Base-by-base conservation (phyloP, 2,113 vertebrate species). In the Eulemur rufifrons region DNA sequence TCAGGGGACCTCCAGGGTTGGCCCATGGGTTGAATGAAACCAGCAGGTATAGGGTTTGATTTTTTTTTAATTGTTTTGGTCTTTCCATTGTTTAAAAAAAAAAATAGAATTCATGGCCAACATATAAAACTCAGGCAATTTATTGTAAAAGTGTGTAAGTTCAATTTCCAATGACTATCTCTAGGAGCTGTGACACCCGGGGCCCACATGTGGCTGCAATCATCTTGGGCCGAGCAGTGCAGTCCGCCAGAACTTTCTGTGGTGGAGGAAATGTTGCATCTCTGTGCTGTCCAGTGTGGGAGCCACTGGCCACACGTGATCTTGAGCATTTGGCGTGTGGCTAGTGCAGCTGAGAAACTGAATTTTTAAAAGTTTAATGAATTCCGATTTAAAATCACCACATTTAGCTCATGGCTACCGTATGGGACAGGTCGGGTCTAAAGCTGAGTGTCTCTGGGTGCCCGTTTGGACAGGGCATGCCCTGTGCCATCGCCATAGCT, bases 211-310 rank as follows among this genome's bases (percentile, higher is more conserved):
- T 29, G 27, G 21, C 88, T 42, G 0, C 10, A 32, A 11, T 4
- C 23, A 4, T 50, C 39, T 13, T 1, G 4, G 13, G 71, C 42
- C 0, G 5, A 21, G 59, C 42, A 39, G 42, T 1, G 0, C 1
- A 10, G 5, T 54, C 34, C 54, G 6, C 1, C 4, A 68, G n/a
- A 37, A 52, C 90, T 34, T 32, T 17, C 61, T 20, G 29, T 47
- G 39, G 54, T 21, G 7, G 20, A n/a, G 27, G 47, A 27, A 37
- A 6, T 32, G 6, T 7, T 17, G 2, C 42, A 1, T 52, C 21
- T 45, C n/a, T 42, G 18, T 56, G 20, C 39, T 25, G 3, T 42
- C 47, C 29, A 11, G 0, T 2, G 0, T 10, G 32, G 34, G 7
- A 52, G 66, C 56, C 54, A 14, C 61, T 20, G 29, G 52, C 66